Evolutionary conservation across 2,113 vertebrate species (phyloP), one percentile per base, ranked within the genome.

Genomic region (Campylomormyrus numenius): DNA sequence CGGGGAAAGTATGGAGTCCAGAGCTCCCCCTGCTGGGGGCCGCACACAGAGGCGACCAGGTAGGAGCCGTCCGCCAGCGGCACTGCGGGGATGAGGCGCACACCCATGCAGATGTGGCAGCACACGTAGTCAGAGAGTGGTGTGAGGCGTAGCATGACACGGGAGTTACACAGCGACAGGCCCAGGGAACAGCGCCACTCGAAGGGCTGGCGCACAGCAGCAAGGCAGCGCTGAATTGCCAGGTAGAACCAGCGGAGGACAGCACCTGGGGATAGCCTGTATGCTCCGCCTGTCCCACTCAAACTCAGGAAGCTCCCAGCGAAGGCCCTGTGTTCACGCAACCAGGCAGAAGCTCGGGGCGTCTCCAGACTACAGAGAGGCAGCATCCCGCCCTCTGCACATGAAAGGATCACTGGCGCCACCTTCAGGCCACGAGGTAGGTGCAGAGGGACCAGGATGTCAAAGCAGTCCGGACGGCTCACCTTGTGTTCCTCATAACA

Each of bases 401-500:
- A 42, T 3, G 92, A 74, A 70, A 92, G n/a, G 10, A 90, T 66
- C 62, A 66, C 90, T 0, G 95, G 94, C 70, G 94, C 95, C 1
- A 96, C 92, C 89, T 94, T 92, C 89, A 97, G 94, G 8, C 93
- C 94, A 0, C 94, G 94, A 35, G 97, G 97, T 1, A 97, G 93
- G 24, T 95, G 95, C 88, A 98, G 92, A 0, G 97, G 97, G 53
- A 98, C 95, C 87, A 97, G 93, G 89, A 97, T 94, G 91, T 97
- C 97, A 90, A 97, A 98, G 93, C 94, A 94, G 91, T 97, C 97
- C 0, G 97, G 97, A 45, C 96, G 95, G 87, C 96, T 95, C 91
- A 97, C 96, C 88, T 97, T 97, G 92, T 98, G 97, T 91, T 97
- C 97, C 93, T 97, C 97, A 5, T 97, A 97, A 77, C 96, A 96